These are phyloP conservation scores for Astyanax mexicanus DNA, from an alignment of 2,797 vertebrate species.

Conservation along the genomic window DNA sequence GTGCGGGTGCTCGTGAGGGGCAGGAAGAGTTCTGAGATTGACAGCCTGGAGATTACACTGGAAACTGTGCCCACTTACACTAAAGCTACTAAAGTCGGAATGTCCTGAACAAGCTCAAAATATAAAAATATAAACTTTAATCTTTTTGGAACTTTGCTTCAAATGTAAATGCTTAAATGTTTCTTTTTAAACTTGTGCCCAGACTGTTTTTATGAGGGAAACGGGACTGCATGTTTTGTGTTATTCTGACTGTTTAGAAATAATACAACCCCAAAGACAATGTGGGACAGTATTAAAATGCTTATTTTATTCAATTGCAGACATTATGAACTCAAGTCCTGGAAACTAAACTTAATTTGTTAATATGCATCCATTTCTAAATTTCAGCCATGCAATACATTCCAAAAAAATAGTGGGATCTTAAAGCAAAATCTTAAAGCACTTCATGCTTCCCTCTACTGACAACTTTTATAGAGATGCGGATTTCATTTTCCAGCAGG, in stretches of 20 bases:
- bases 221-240: conserved; percentile 1
- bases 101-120: background rate
- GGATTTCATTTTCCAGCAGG: too few species aligned
- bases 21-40: conserved; percentile 46
- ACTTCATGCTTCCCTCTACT: too few species aligned
- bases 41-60: conserved; percentile 59
- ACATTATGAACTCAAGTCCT: too few species aligned
- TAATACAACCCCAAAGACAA: too few species aligned
- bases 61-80: conserved; percentile 47
- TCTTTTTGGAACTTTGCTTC: background rate
- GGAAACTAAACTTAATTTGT: too few species aligned
- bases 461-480: too few species aligned
- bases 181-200: background rate
- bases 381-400: too few species aligned
- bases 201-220: background rate
- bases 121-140: background rate
- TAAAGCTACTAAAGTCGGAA: conserved; percentile 10
- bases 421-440: too few species aligned
- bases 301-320: too few species aligned
- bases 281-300: too few species aligned
- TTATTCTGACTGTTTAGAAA: background rate
- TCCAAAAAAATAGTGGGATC: too few species aligned
- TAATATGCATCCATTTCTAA: too few species aligned
- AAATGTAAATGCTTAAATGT: background rate
- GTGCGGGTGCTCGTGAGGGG: conserved; percentile 52